phyloP scores from a whole-genome alignment of 2,797 vertebrate species.

The Falco rusticolus region DNA sequence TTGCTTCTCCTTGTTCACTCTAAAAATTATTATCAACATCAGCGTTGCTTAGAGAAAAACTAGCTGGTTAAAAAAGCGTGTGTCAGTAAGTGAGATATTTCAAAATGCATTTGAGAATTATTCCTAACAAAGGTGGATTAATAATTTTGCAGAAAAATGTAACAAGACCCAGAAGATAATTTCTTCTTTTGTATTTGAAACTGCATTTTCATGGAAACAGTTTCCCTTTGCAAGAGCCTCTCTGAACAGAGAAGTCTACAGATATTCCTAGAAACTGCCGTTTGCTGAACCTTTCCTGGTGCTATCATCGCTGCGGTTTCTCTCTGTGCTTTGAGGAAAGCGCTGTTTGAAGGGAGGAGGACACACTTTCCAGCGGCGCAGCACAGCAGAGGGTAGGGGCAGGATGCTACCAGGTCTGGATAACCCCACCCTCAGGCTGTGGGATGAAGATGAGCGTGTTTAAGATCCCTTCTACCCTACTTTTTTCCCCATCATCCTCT shows the following conservation, averaged over 20 bases:
- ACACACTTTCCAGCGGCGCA: neutral
- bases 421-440: neutral
- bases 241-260: neutral
- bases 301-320: neutral
- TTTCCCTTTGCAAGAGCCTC: neutral
- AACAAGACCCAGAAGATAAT: neutral
- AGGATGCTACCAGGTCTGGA: neutral
- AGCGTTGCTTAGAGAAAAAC: neutral
- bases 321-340: neutral
- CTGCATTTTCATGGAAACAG: neutral
- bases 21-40: neutral
- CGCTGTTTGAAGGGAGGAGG: neutral
- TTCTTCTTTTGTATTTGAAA: neutral
- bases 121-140: neutral
- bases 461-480: neutral
- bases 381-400: neutral
- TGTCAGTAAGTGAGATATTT: neutral
- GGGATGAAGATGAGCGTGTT: neutral
- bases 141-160: neutral
- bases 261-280: neutral
- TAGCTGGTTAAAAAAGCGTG: neutral
- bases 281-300: neutral
- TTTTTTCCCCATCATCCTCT: neutral
- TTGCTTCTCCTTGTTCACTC: neutral
- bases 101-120: neutral